Percentiles rank a stretch among this genome's conserved stretches.
Conservation (phyloP, 2,888 invertebrate genomes). For the Scaptomyza reducta region DNA sequence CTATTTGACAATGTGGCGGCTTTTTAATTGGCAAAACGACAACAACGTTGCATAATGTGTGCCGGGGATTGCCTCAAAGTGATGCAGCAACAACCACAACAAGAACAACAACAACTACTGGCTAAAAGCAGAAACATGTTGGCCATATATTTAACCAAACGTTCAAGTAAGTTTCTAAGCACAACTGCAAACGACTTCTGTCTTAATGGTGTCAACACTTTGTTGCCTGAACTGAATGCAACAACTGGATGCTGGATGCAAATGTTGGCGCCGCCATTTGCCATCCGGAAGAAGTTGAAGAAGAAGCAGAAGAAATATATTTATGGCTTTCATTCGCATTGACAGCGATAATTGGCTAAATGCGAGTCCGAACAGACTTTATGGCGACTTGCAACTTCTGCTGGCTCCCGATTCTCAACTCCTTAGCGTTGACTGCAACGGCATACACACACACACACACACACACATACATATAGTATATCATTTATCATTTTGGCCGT, state of each 20-base stretch:
- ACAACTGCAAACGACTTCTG: slow-evolving; percentile 4
- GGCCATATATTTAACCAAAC: slow-evolving; percentile 25
- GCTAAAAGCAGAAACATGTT: slow-evolving; percentile 56
- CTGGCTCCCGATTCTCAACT: slow-evolving; percentile 5
- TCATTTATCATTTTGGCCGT: slow-evolving; percentile 58
- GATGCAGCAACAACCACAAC: slow-evolving; percentile 29
- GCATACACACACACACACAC: slow-evolving; percentile 25
- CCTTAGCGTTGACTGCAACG: slow-evolving; percentile 40
- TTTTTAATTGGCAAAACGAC: slow-evolving; percentile 46
- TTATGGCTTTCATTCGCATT: slow-evolving; percentile 73
- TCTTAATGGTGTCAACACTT: slow-evolving; percentile 72
- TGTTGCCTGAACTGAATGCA: slow-evolving; percentile 13
- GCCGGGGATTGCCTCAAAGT: slow-evolving; percentile 40
- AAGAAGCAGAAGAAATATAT: slow-evolving; percentile 23
- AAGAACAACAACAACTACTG: slow-evolving; percentile 7
- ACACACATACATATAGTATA: neutral
- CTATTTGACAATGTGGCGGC: slow-evolving; percentile 48
- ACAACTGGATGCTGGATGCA: slow-evolving; percentile 14
- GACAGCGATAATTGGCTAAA: slow-evolving; percentile 72
- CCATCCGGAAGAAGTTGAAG: slow-evolving; percentile 50
- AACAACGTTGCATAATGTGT: slow-evolving; percentile 43
- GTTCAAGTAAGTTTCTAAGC: slow-evolving; percentile 19
- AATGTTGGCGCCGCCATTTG: slow-evolving; percentile 20
- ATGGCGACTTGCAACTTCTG: slow-evolving; percentile 28
- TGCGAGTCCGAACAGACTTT: slow-evolving; percentile 23